Evolutionary conservation across 2,797 vertebrate genomes (phyloP).

Genomic region (Pseudochaenichthys georgianus): DNA sequence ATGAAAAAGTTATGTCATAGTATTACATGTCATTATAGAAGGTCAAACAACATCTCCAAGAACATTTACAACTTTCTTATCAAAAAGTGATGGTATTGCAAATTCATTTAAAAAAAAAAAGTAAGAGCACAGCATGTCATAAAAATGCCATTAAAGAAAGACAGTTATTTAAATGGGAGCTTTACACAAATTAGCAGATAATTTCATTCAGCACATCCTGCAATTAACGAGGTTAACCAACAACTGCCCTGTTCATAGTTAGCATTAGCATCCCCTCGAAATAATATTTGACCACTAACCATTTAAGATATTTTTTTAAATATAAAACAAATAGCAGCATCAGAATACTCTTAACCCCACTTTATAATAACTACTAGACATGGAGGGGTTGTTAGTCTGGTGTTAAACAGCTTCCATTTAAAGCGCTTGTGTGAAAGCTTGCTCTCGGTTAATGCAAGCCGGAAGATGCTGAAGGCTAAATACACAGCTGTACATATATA

Average conservation of each 20-base stretch:
- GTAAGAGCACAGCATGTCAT: too few relatives aligned
- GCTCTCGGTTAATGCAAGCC: not conserved
- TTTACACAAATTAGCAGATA: not conserved
- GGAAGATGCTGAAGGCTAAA: conserved; percentile 1
- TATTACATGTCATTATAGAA: too few relatives aligned
- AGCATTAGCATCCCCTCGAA: not conserved
- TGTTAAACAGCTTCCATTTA: not conserved
- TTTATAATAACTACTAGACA: not conserved
- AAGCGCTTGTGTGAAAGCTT: not conserved
- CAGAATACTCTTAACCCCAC: not conserved
- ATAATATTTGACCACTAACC: not conserved
- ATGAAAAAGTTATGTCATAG: too few relatives aligned
- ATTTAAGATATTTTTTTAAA: too few relatives aligned
- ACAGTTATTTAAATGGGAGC: not conserved
- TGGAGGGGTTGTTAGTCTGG: not conserved
- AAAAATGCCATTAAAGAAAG: too few relatives aligned
- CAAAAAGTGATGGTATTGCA: too few relatives aligned
- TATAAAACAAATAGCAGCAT: too few relatives aligned
- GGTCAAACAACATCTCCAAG: too few relatives aligned
- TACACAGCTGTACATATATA: not conserved
- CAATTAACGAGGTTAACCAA: not conserved
- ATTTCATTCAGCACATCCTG: not conserved
- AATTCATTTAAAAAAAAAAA: too few relatives aligned
- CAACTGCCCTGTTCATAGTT: not conserved
- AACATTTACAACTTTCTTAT: too few relatives aligned